Conservation (phyloP, 2,113 vertebrate species). For the Penelope pileata region DNA sequence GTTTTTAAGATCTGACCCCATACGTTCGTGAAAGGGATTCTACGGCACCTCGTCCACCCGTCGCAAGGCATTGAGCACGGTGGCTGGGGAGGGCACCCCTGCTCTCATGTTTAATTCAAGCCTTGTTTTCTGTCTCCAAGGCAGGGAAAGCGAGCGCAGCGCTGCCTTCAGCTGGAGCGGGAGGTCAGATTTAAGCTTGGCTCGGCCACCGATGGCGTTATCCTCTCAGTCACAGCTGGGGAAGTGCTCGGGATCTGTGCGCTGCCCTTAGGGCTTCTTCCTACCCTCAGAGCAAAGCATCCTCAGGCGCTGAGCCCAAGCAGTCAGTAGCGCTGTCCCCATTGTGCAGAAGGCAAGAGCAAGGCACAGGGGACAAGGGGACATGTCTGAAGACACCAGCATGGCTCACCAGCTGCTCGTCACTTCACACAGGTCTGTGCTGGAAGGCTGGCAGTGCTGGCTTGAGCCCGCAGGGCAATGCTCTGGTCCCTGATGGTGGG, state of each 20-base stretch:
- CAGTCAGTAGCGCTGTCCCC: neutral
- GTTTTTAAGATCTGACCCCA: conserved; percentile 29
- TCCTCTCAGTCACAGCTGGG: rapidly evolving
- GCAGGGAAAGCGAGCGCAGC: neutral
- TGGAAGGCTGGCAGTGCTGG: no score
- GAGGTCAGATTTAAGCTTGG: neutral
- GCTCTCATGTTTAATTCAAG: conserved; percentile 26
- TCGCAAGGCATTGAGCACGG: neutral
- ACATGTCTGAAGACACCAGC: neutral
- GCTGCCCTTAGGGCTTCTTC: neutral
- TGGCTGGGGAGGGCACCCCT: neutral
- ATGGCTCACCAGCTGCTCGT: neutral
- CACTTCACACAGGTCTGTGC: neutral
- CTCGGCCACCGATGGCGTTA: rapidly evolving
- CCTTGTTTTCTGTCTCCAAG: neutral
- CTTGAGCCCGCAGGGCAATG: no score
- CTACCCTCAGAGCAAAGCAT: neutral
- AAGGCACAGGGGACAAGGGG: neutral
- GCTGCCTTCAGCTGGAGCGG: rapidly evolving
- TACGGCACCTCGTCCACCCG: neutral
- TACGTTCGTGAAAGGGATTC: neutral
- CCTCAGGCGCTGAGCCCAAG: neutral
- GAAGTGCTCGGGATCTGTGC: neutral
- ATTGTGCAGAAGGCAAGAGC: neutral
- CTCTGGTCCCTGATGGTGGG: neutral